These are phyloP conservation scores for Chrysaora quinquecirrha DNA, from an alignment of 30 jellyfish, hydroid and myxozoan species.

Conservation along the genomic window DNA sequence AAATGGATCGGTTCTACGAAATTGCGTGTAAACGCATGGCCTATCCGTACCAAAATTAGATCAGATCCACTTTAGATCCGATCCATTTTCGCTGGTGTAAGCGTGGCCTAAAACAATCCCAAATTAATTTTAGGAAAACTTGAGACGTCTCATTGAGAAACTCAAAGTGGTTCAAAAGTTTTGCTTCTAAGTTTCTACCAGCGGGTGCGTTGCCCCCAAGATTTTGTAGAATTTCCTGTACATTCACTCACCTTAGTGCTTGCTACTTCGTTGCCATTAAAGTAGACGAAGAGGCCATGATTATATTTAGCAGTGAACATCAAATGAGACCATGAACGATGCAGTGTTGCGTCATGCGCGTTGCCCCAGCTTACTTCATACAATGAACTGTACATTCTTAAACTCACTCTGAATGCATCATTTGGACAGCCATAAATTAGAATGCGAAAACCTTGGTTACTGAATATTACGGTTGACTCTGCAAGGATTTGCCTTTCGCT, in stretches of 20 bases:
- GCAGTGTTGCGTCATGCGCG: not conserved
- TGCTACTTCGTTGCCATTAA: not conserved
- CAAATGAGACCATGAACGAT: not conserved
- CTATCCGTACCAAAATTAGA: no score
- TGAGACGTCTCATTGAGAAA: no score
- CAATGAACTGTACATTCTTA: not conserved
- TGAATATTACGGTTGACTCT: not conserved
- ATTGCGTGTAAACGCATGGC: no score
- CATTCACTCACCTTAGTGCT: not conserved
- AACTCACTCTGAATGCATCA: constrained; percentile 10
- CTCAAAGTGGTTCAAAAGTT: no score
- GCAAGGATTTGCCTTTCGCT: not conserved
- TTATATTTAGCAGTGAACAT: not conserved
- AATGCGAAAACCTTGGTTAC: not conserved
- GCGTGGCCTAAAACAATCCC: no score
- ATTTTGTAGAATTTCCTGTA: no score
- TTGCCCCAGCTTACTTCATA: not conserved
- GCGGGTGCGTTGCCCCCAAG: no score
- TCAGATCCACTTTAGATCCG: no score
- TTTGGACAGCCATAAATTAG: not conserved
- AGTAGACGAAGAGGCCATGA: not conserved
- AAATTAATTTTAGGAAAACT: no score
- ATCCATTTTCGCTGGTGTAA: no score
- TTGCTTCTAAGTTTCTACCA: no score
- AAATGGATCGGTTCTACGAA: no score